Base-by-base conservation (phyloP, 1,140 invertebrate genomes). In the Mamestra configurata region DNA sequence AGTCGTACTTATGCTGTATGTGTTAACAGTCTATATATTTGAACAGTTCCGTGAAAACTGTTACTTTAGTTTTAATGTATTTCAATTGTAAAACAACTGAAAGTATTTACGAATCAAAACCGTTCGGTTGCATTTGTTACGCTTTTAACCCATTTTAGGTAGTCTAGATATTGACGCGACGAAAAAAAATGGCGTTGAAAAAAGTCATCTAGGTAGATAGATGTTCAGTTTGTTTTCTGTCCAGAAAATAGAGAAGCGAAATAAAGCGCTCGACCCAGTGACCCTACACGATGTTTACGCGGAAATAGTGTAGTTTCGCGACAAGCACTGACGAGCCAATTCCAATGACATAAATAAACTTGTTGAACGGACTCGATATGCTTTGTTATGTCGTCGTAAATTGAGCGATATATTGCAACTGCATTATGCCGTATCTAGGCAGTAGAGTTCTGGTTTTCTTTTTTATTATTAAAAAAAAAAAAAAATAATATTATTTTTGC, bases 331-430 rank as follows among this genome's bases (percentile, higher is more conserved):
- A 72, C 27, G 64, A 68, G 37, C 31, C 37, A 24, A 72, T 72
- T 55, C 53, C 24, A 13, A 40, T 73, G 71, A 73, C 53, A 73
- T 55, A 57, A 73, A 73, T 73, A 73, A 73, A 57, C 71, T 57
- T 73, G 71, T 73, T 37, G 10, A 35, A 57, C 31, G 53, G 24
- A 57, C 27, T 22, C 71, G 13, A 57, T 73, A 40, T 24, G 51
- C 71, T 51, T 71, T 71, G 37, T 70, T 51, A 49, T 24, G 22
- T 15, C 22, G 68, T 71, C 68, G 46, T 71, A 71, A 51, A 71
- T 15, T 71, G 43, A 71, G 27, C 68, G 46, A 51, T 71, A 51
- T 68, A 71, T 71, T 35, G 22, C 22, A 31, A 40, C 59, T 64
- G 59, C 59, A 64, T 64, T 10, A 64, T 64, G 18, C 10, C 18